Conservation (phyloP, 2,113 vertebrate genomes). For the Andinoacara biseriatus region DNA sequence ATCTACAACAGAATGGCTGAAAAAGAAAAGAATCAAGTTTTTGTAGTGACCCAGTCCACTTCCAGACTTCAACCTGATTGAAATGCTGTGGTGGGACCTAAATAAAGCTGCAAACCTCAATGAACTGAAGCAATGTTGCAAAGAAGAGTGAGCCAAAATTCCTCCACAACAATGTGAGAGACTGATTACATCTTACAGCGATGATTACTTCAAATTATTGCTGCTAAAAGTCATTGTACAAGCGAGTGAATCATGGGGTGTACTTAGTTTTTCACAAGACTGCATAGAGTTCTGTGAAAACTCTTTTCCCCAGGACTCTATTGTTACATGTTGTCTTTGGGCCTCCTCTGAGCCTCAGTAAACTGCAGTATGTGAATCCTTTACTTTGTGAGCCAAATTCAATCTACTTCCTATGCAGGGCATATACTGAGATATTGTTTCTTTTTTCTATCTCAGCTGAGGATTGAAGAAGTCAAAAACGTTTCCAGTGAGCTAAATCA, state of each 20-base stretch:
- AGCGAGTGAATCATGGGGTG: neutral
- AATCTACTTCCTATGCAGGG: neutral
- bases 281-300: too few species aligned
- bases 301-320: neutral
- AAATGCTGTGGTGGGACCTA: too few species aligned
- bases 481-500: neutral
- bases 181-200: too few species aligned
- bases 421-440: neutral
- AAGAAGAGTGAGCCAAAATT: too few species aligned
- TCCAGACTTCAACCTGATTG: too few species aligned
- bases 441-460: neutral
- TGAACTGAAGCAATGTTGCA: too few species aligned
- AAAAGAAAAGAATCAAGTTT: too few species aligned
- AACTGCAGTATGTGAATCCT: neutral
- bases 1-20: neutral
- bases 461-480: neutral
- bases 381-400: neutral
- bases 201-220: neutral
- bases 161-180: too few species aligned
- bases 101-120: too few species aligned
- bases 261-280: neutral
- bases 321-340: slow-evolving; percentile 2
- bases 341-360: neutral
- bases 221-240: neutral
- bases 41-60: too few species aligned